Base-by-base conservation (phyloP, 1,140 invertebrate genomes). In the Diorhabda sublineata region DNA sequence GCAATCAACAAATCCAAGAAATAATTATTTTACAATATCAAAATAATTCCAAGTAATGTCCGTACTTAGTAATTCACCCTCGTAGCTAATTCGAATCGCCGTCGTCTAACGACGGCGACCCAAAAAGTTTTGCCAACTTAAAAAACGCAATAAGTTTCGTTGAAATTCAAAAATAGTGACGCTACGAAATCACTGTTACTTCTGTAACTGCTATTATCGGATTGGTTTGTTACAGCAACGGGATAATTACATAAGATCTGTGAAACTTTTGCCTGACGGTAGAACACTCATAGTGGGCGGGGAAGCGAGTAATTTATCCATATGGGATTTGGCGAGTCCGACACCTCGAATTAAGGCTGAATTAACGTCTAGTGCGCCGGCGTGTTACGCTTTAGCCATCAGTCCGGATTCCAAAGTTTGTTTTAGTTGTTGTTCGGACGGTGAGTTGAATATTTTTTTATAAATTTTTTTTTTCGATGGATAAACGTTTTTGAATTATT, bases 341-440 rank as follows among this genome's bases (percentile, higher is more conserved):
- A 97, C 94, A 68, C 95, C 95, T 3, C 84, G 95, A 64, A 93
- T 94, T 70, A 93, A 93, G 80, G 95, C 95, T 4, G 97, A 98
- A 81, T 84, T 99, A 59, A 97, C 95, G 5, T 98, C 95, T 0
- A 93, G 91, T 66, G 96, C 97, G 45, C 97, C 97, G 81, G 81
- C 87, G 41, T 96, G 94, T 77, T 97, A 97, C 80, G 94, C 94
- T 5, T 82, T 97, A 2, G 94, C 93, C 4, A 94, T 97, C 67
- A 92, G 91, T 68, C 92, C 92, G 0, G 94, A 96, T 76, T 94
- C 92, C 1, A 96, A 97, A 84, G 92, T 92, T 76, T 98, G 96
- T 84, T 98, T 97, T 83, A 97, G 94, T 79, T 98, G 97, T 83
- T 98, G 96, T 85, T 96, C 94, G 72, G 96, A 98, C 82, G 97